phyloP scores from a whole-genome alignment of 2,113 vertebrate species.

The Pteropus alecto region DNA sequence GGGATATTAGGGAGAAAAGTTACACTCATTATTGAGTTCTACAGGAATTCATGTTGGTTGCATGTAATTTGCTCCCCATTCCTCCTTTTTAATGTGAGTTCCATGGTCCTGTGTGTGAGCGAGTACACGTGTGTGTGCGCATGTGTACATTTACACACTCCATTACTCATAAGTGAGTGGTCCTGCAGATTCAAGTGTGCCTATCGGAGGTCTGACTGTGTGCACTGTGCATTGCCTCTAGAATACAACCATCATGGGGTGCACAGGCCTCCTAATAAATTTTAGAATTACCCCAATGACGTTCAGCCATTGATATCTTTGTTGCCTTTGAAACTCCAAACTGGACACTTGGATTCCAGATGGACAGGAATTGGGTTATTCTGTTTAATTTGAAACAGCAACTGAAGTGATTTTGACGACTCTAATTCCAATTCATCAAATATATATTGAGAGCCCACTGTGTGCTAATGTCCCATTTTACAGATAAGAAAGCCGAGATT shows the following conservation, averaged over 20 bases:
- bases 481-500: background rate
- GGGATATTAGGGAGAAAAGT: background rate
- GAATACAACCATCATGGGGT: rapidly evolving
- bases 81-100: background rate
- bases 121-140: background rate
- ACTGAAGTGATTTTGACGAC: background rate
- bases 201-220: background rate
- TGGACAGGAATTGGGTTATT: background rate
- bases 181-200: background rate
- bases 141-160: background rate
- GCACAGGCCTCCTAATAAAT: background rate
- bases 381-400: background rate
- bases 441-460: background rate
- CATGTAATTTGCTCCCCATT: background rate
- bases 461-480: background rate
- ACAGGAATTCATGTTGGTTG: background rate
- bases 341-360: background rate
- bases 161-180: background rate
- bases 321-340: background rate
- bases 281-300: background rate
- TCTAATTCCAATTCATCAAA: background rate
- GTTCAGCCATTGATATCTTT: background rate
- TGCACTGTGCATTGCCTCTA: background rate
- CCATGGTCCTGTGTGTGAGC: background rate
- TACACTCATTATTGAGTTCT: background rate